phyloP scores from a whole-genome alignment of 1,140 invertebrate genomes.

The Halictus rubicundus region DNA sequence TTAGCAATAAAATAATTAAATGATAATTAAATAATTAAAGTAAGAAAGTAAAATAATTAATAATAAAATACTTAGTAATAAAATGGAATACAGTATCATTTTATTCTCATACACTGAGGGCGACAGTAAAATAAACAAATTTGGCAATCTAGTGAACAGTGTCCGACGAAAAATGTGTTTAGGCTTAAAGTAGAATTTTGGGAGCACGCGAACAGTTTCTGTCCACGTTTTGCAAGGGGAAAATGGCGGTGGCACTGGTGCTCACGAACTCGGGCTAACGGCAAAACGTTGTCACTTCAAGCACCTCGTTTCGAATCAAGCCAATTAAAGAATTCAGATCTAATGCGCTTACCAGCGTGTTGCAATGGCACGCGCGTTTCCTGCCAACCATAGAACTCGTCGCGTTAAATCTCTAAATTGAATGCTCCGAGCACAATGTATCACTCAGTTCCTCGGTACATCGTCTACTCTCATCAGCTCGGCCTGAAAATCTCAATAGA shows the following conservation, averaged over 20 bases:
- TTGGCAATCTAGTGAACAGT: no score
- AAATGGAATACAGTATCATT: no score
- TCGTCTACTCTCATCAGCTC: not conserved
- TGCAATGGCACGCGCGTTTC: constrained; percentile 60
- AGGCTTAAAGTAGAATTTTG: not conserved
- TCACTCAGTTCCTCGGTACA: not conserved
- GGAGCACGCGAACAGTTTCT: not conserved
- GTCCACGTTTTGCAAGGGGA: not conserved
- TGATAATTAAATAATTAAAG: no score
- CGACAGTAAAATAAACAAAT: no score
- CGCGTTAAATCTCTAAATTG: constrained; percentile 53
- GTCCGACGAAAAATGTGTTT: no score
- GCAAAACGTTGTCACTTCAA: not conserved
- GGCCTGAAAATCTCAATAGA: not conserved
- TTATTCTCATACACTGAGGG: no score
- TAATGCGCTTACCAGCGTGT: constrained; percentile 45
- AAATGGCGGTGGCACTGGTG: not conserved
- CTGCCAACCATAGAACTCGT: constrained; percentile 44
- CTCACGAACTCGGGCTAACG: not conserved
- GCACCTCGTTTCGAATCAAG: constrained; percentile 48
- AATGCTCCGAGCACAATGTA: constrained; percentile 26
- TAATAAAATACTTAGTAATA: no score
- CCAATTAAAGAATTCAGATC: constrained; percentile 58
- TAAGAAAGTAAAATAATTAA: no score
- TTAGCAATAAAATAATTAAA: no score